These are phyloP conservation scores for Pipistrellus pipistrellus DNA, from an alignment of 2,797 vertebrate genomes.

Conservation along the genomic window DNA sequence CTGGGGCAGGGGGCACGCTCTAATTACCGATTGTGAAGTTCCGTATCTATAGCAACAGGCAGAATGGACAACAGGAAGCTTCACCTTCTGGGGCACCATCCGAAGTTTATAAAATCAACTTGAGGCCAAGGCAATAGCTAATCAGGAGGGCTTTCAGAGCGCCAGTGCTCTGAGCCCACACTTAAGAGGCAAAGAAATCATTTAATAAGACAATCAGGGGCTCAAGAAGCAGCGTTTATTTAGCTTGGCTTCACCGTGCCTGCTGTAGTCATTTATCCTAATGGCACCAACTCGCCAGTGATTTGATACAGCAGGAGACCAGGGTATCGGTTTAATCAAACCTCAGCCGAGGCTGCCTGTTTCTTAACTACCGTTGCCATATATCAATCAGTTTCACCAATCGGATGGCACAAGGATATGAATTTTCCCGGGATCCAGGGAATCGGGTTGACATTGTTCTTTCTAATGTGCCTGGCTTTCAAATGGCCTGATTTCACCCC, in stretches of 20 bases:
- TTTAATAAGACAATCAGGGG: slow-evolving; percentile 84
- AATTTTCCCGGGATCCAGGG: slow-evolving; percentile 73
- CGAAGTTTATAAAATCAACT: slow-evolving; percentile 85
- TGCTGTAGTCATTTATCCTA: slow-evolving; percentile 85
- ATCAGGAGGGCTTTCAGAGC: slow-evolving; percentile 78
- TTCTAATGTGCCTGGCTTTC: slow-evolving; percentile 41
- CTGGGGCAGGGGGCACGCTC: slow-evolving; percentile 83
- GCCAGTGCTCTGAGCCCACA: slow-evolving; percentile 67
- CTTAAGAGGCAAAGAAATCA: slow-evolving; percentile 86
- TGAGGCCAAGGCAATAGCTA: slow-evolving; percentile 80
- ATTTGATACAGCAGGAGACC: slow-evolving; percentile 83
- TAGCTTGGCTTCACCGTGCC: slow-evolving; percentile 79
- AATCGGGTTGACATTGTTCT: slow-evolving; percentile 80
- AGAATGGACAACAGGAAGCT: slow-evolving; percentile 83
- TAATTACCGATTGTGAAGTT: slow-evolving; percentile 83
- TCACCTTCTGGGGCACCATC: slow-evolving; percentile 76
- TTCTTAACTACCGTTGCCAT: slow-evolving; percentile 78
- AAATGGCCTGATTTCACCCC: not conserved
- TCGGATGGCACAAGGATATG: slow-evolving; percentile 77
- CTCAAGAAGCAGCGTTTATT: slow-evolving; percentile 81
- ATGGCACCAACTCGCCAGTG: slow-evolving; percentile 77
- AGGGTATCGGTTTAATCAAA: slow-evolving; percentile 86
- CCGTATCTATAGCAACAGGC: slow-evolving; percentile 80
- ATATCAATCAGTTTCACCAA: slow-evolving; percentile 82
- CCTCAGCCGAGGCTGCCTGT: slow-evolving; percentile 53